phyloP scores from a whole-genome alignment of 1,140 invertebrate genomes.

The Frieseomelitta varia region DNA sequence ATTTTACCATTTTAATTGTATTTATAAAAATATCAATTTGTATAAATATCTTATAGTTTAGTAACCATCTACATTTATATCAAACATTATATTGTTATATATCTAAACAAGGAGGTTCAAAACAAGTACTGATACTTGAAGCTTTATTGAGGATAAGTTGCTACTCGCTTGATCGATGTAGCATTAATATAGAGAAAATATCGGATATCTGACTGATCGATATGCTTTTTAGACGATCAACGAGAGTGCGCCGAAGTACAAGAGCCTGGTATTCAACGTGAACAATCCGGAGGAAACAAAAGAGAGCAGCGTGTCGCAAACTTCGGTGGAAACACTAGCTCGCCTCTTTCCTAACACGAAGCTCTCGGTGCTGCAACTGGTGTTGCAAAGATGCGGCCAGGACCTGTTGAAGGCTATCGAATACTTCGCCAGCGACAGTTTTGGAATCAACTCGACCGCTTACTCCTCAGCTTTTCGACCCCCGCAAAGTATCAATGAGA shows the following conservation, averaged over 20 bases:
- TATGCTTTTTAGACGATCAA: not conserved
- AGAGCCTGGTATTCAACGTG: conserved; percentile 36
- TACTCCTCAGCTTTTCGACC: conserved; percentile 70
- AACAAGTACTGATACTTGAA: not conserved
- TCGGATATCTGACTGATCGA: not conserved
- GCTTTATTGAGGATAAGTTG: not conserved
- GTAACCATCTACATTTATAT: not conserved
- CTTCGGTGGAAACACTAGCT: conserved; percentile 91
- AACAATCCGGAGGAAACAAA: conserved; percentile 53
- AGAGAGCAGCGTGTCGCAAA: conserved; percentile 81
- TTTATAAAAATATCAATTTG: not conserved
- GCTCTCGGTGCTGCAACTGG: conserved; percentile 92
- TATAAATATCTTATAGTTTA: not conserved
- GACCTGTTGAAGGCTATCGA: conserved; percentile 92
- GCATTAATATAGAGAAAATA: not conserved
- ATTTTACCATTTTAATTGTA: no score
- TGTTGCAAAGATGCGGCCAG: conserved; percentile 92
- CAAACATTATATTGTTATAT: not conserved
- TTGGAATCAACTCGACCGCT: conserved; percentile 51
- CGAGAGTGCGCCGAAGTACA: conserved; percentile 23
- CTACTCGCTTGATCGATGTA: not conserved
- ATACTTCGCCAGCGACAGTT: conserved; percentile 82
- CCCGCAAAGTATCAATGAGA: conserved; percentile 51
- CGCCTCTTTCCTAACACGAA: conserved; percentile 94
- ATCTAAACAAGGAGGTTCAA: not conserved